Evolutionary conservation across 2,888 invertebrate species (phyloP).

Genomic region (Drosophila mettleri): DNA sequence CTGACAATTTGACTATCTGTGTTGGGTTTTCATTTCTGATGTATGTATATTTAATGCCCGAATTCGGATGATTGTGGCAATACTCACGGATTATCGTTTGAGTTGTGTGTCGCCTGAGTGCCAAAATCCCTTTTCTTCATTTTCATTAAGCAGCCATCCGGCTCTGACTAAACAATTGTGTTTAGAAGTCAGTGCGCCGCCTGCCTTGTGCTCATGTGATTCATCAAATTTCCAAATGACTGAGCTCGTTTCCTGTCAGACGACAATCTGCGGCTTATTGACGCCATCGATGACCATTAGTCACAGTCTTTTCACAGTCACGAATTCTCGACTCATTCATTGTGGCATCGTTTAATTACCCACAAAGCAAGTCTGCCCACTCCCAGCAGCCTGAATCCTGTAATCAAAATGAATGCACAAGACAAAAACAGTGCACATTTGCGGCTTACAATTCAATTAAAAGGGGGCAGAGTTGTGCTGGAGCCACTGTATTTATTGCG

Average conservation of each 20-base stretch:
- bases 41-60: neutral
- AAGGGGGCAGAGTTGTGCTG: slow-evolving; percentile 7
- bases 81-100: neutral
- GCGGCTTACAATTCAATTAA: slow-evolving; percentile 35
- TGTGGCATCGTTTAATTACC: slow-evolving; percentile 24
- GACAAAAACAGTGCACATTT: slow-evolving; percentile 11
- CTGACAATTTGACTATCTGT: neutral
- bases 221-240: slow-evolving; percentile 43
- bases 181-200: slow-evolving; percentile 15
- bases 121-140: slow-evolving; percentile 2
- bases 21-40: neutral
- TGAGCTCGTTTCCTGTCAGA: slow-evolving; percentile 23
- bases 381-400: no score
- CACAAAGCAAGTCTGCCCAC: neutral
- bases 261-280: slow-evolving; percentile 26
- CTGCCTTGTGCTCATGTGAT: slow-evolving; percentile 43
- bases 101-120: neutral
- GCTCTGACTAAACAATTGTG: slow-evolving; percentile 6
- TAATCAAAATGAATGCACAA: slow-evolving; percentile 7
- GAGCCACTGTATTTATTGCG: slow-evolving; percentile 25
- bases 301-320: neutral
- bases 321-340: slow-evolving; percentile 28
- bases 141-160: neutral
- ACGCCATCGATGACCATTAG: slow-evolving; percentile 36
- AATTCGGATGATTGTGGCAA: neutral